phyloP scores from a whole-genome alignment of 2,113 vertebrate species.

The Brachyhypopomus gauderio region DNA sequence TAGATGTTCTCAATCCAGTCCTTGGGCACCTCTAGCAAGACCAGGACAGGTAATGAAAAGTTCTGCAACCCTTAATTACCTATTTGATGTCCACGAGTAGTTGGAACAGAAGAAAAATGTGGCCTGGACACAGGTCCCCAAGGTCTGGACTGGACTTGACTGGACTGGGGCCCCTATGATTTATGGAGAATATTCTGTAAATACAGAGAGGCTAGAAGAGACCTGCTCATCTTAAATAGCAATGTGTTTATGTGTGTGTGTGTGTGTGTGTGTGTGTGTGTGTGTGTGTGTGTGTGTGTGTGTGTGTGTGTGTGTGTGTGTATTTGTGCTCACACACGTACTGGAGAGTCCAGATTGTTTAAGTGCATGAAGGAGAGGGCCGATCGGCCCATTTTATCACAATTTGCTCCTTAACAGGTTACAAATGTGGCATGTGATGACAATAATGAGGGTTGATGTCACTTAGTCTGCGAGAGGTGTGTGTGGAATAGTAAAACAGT shows the following conservation, averaged over 20 bases:
- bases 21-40: too few relatives aligned
- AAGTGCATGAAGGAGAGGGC: constrained; percentile 69
- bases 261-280: constrained; percentile 16
- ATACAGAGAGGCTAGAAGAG: background rate
- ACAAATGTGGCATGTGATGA: constrained; percentile 94
- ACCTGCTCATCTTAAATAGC: constrained; percentile 4
- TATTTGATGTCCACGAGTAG: too few relatives aligned
- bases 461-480: constrained; percentile 81
- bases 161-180: too few relatives aligned
- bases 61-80: too few relatives aligned
- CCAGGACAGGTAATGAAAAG: too few relatives aligned
- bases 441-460: constrained; percentile 93
- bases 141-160: too few relatives aligned
- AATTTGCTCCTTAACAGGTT: constrained; percentile 89
- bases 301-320: constrained; percentile 24
- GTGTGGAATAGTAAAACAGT: constrained; percentile 82
- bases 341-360: constrained; percentile 68
- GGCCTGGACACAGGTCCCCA: too few relatives aligned
- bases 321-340: constrained; percentile 17
- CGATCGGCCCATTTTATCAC: constrained; percentile 86
- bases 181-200: background rate
- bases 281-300: constrained; percentile 14
- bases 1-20: too few relatives aligned
- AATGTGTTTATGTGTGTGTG: constrained; percentile 9
- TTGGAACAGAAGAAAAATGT: too few relatives aligned